A percentile compares a stretch with the other conserved stretches of the same genome.
Evolutionary conservation across 64 coral and sea anemone species (phyloP).

Genomic region (Cladopsammia gracilis): DNA sequence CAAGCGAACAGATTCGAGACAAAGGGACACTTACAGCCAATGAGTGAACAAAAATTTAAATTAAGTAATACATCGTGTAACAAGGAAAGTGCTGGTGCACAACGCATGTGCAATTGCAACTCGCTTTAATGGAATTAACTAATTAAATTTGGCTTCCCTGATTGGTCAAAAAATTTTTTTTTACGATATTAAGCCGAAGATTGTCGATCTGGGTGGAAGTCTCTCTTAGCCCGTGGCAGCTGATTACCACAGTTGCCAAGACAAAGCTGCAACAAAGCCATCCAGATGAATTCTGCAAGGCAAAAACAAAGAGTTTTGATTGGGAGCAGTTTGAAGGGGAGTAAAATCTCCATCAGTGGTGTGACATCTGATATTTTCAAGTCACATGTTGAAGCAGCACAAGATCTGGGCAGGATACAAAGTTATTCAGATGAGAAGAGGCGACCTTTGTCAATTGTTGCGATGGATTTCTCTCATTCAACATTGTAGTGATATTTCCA

Average conservation of each 20-base stretch:
- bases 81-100: no score
- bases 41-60: no score
- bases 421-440: slow-evolving; percentile 11
- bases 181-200: no score
- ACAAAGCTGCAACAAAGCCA: neutral
- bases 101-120: no score
- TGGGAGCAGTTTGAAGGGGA: neutral
- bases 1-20: no score
- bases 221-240: neutral
- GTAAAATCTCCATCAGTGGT: neutral
- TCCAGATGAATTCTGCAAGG: neutral
- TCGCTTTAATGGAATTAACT: no score
- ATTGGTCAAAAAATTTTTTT: no score
- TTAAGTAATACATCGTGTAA: no score
- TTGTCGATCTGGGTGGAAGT: neutral
- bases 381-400: slow-evolving; percentile 15
- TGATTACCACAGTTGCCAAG: slow-evolving; percentile 28
- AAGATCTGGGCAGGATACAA: neutral
- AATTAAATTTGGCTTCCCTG: no score
- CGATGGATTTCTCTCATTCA: neutral
- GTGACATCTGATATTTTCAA: neutral
- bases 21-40: no score
- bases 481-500: neutral
- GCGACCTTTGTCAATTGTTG: neutral
- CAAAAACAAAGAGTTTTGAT: slow-evolving; percentile 40